Conservation (phyloP, 1,140 invertebrate genomes). For the Zaprionus kolodkinae region DNA sequence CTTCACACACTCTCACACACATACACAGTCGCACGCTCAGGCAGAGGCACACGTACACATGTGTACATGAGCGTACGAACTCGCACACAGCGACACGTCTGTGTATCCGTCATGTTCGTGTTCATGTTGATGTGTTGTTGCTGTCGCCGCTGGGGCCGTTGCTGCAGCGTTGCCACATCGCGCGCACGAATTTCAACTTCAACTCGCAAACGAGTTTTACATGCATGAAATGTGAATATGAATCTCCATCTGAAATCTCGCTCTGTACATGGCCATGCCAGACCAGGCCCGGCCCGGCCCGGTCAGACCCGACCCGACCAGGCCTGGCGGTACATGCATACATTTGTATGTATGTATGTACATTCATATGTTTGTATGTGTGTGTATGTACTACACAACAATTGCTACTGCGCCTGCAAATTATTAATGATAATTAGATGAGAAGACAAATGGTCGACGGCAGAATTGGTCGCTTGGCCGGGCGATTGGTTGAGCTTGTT, state of each 20-base stretch:
- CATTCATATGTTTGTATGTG: conserved; percentile 1
- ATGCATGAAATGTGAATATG: conserved; percentile 41
- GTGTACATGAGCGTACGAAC: conserved; percentile 18
- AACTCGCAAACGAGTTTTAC: conserved; percentile 53
- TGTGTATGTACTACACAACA: conserved; percentile 2
- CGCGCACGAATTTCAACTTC: conserved; percentile 35
- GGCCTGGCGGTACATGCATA: background rate
- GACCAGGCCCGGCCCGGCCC: background rate
- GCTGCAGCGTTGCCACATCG: conserved; percentile 46
- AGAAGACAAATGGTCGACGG: conserved; percentile 31
- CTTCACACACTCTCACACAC: conserved; percentile 34
- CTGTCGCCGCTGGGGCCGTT: conserved; percentile 6
- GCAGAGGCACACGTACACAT: conserved; percentile 22
- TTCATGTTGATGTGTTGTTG: conserved; percentile 20
- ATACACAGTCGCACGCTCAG: conserved; percentile 11
- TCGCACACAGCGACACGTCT: conserved; percentile 19
- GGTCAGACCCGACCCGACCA: background rate
- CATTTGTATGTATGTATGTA: too few relatives aligned
- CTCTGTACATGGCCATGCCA: conserved; percentile 17
- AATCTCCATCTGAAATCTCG: conserved; percentile 30
- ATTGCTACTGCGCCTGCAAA: conserved; percentile 16
- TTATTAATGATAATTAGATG: conserved; percentile 53
- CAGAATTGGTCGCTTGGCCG: background rate
- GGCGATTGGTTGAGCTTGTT: conserved; percentile 21
- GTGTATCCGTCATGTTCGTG: conserved; percentile 53